Evolutionary conservation across 2,888 invertebrate species (phyloP).

Genomic region (Melanostoma mellinum): DNA sequence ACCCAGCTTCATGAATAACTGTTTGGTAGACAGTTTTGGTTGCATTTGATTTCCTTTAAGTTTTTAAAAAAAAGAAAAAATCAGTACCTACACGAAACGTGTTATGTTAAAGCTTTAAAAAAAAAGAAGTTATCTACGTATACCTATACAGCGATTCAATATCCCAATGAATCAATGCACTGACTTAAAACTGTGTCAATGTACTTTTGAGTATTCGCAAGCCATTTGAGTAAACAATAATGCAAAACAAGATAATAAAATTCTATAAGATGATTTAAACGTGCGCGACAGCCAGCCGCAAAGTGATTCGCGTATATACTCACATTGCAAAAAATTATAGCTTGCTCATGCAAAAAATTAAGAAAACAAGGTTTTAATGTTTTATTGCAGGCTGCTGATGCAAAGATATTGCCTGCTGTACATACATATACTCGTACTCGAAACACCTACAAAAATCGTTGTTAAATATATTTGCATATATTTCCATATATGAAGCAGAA

Average conservation of each 20-base stretch:
- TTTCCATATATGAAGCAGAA: slow-evolving; percentile 8
- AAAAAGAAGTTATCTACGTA: slow-evolving; percentile 1
- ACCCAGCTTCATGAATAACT: too few species aligned
- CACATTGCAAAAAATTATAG: slow-evolving; percentile 25
- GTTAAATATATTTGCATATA: slow-evolving; percentile 14
- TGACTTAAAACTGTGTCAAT: slow-evolving; percentile 58
- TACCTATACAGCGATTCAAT: slow-evolving; percentile 2
- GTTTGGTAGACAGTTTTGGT: too few species aligned
- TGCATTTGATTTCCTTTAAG: not conserved
- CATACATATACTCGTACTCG: not conserved
- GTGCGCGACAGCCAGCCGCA: slow-evolving; percentile 37
- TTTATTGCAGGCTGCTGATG: not conserved
- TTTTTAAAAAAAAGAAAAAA: not conserved
- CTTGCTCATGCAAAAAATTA: slow-evolving; percentile 19
- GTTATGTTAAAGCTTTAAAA: slow-evolving; percentile 14
- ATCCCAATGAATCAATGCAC: slow-evolving; percentile 49
- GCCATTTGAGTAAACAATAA: slow-evolving; percentile 60
- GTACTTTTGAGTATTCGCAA: slow-evolving; percentile 59
- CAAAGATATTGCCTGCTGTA: slow-evolving; percentile 11
- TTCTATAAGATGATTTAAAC: slow-evolving; percentile 63
- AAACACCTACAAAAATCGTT: not conserved
- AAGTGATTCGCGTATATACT: slow-evolving; percentile 12
- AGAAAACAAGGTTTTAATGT: slow-evolving; percentile 15
- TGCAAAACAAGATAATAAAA: slow-evolving; percentile 61
- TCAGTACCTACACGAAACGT: not conserved